Conservation (phyloP, 1,140 invertebrate species). For the Babylonia areolata region DNA sequence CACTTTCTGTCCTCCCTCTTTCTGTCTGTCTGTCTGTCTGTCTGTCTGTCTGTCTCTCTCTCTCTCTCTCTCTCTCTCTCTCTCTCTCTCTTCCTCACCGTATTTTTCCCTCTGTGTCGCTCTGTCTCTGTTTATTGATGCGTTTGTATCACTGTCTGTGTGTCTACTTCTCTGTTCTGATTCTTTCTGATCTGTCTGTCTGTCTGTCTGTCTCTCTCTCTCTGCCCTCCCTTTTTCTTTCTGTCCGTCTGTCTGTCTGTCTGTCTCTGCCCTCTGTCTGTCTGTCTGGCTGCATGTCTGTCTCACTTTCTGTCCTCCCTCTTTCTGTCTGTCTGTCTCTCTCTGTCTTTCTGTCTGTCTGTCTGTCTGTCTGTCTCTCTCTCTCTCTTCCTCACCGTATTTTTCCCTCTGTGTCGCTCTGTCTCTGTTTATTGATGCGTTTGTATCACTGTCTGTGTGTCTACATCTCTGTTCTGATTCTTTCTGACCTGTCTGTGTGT, state of each 20-base stretch:
- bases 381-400: neutral
- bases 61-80: neutral
- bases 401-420: neutral
- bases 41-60: neutral
- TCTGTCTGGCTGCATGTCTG: too few species aligned
- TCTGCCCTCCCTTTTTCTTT: too few species aligned
- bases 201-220: too few species aligned
- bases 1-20: neutral
- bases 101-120: too few species aligned
- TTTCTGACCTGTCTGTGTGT: constrained; percentile 7
- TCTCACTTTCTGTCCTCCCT: too few species aligned
- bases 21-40: neutral
- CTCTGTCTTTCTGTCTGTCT: neutral
- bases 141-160: too few species aligned
- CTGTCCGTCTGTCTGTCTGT: too few species aligned
- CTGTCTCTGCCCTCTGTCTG: too few species aligned
- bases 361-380: neutral
- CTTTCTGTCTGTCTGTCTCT: too few species aligned
- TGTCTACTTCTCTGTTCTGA: too few species aligned
- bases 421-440: neutral
- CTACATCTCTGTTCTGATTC: neutral
- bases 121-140: too few species aligned
- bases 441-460: neutral
- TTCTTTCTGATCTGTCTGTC: too few species aligned
- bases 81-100: neutral